Evolutionary conservation across 2,888 invertebrate species (phyloP).

Genomic region (Nemotelus nigrinus): DNA sequence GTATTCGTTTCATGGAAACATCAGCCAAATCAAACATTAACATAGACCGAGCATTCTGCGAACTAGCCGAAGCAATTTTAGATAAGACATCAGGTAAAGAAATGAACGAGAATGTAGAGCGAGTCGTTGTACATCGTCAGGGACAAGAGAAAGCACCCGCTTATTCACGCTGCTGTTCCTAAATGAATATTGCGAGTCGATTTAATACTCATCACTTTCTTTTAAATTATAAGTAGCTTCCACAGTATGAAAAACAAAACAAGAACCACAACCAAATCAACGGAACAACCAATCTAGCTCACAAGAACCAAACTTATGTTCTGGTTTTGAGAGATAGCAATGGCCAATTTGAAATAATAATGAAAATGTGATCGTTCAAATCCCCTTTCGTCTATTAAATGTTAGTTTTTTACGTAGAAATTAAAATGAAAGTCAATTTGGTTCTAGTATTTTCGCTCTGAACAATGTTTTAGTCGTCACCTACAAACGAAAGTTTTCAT

Average conservation of each 20-base stretch:
- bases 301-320: too few species aligned
- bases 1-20: slow-evolving; percentile 97
- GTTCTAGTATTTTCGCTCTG: background rate
- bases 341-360: background rate
- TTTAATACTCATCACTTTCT: slow-evolving; percentile 32
- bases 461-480: slow-evolving; percentile 5
- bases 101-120: slow-evolving; percentile 78
- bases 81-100: slow-evolving; percentile 89
- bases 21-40: slow-evolving; percentile 97
- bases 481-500: background rate
- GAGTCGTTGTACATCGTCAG: slow-evolving; percentile 78
- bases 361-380: slow-evolving; percentile 4
- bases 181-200: slow-evolving; percentile 52
- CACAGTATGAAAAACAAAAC: background rate
- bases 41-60: slow-evolving; percentile 94
- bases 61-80: slow-evolving; percentile 93
- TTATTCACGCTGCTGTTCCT: slow-evolving; percentile 65
- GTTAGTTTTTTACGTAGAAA: background rate
- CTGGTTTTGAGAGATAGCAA: too few species aligned
- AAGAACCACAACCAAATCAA: slow-evolving; percentile 4
- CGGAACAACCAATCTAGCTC: background rate
- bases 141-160: slow-evolving; percentile 63
- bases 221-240: slow-evolving; percentile 41
- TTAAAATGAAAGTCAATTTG: background rate
- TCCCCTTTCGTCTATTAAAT: background rate